These are phyloP conservation scores for Quadriops clusia DNA, from an alignment of 2,888 invertebrate species.

Conservation along the genomic window DNA sequence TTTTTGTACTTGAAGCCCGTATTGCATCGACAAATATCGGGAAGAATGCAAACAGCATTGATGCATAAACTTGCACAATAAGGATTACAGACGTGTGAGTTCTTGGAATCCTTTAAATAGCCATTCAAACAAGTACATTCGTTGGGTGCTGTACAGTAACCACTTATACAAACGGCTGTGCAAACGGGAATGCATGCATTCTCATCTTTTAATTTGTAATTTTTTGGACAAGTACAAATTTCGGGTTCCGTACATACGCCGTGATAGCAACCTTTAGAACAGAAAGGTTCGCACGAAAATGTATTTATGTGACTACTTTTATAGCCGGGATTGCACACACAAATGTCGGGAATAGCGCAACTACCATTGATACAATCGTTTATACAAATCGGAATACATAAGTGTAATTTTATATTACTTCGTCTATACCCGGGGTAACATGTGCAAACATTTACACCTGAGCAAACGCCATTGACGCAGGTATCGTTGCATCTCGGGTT, in stretches of 20 bases:
- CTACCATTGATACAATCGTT: constrained; percentile 35
- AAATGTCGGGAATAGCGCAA: constrained; percentile 36
- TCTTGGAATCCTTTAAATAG: neutral
- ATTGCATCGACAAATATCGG: constrained; percentile 15
- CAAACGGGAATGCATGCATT: constrained; percentile 15
- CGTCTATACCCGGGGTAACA: constrained; percentile 10
- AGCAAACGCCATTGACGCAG: constrained; percentile 36
- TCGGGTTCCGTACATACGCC: constrained; percentile 28
- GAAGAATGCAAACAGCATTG: constrained; percentile 25
- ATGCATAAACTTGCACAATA: neutral
- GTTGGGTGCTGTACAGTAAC: neutral
- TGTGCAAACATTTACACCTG: constrained; percentile 26
- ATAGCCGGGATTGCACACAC: constrained; percentile 26
- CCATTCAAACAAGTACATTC: neutral
- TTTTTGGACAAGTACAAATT: constrained; percentile 28
- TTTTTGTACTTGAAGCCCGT: constrained; percentile 2
- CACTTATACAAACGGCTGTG: neutral
- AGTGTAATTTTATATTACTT: constrained; percentile 11
- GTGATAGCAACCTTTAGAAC: constrained; percentile 26
- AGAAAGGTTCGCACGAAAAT: constrained; percentile 25
- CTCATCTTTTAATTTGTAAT: too few species aligned
- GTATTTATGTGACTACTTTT: constrained; percentile 9
- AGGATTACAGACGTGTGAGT: neutral
- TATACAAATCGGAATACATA: constrained; percentile 20
- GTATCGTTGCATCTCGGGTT: constrained; percentile 14